Evolutionary conservation across 2,797 vertebrate species (phyloP), one percentile per base, ranked within the genome.

Genomic region (Crocidura indochinensis): DNA sequence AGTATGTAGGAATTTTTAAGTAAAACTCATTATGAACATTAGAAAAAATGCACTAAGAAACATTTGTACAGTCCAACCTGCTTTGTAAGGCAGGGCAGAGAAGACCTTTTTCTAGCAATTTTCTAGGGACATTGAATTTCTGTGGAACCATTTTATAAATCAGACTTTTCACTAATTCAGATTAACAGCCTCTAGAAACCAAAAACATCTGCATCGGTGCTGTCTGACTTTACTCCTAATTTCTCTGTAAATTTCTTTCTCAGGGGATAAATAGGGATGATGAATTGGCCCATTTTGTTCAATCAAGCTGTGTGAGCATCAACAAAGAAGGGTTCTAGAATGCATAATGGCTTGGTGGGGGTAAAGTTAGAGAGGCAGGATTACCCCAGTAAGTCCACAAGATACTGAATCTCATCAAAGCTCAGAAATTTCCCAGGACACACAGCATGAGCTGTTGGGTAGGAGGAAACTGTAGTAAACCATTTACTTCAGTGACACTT

Each of bases 151-250:
- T 79, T 90, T 91, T n/a, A 71, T 62, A 87, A 88, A 31, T 87
- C 88, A 76, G 44, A 97, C 64, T 96, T 95, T 96, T 93, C 74
- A 77, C 89, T 96, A 94, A 95, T 96, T 97, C 95, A 89, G 93
- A 87, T 89, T 87, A 97, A 93, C 8, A 82, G 53, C n/a, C 27
- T 87, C 51, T 20, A 79, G 82, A 84, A 85, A 93, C 49, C 26
- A 12, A 85, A 38, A 93, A 82, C 44, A 94, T 89, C 90, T 87
- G 49, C 68, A 87, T 87, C 67, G 94, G 9, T 75, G 87, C 75
- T 85, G 47, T 93, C 92, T 84, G 90, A 95, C 92, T 93, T 95
- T 95, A 64, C 87, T 94, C 86, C 86, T 97, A 96, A 96, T 97
- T 98, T 96, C 97, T 94, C 94, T 83, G 62, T 85, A 92, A 73